phyloP scores from a whole-genome alignment of 2,888 invertebrate species.

The Eristalis pertinax region DNA sequence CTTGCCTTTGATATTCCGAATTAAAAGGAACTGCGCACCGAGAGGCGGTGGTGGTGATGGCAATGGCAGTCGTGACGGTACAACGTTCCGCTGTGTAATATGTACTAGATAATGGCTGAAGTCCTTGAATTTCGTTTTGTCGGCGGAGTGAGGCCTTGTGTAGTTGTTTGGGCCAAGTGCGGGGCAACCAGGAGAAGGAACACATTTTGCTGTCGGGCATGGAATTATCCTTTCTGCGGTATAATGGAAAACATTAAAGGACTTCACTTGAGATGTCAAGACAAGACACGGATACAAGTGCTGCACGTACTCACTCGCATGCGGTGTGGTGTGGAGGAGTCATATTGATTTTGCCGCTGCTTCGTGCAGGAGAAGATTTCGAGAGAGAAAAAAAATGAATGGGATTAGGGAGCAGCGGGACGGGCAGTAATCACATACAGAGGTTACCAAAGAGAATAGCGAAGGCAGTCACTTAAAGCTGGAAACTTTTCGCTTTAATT shows the following conservation, averaged over 20 bases:
- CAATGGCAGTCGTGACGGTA: not conserved
- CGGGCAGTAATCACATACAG: not conserved
- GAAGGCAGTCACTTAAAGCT: not conserved
- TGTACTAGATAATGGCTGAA: constrained; percentile 18
- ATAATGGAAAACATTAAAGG: constrained; percentile 57
- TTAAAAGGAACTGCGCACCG: constrained; percentile 19
- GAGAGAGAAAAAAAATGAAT: not conserved
- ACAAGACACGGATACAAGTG: constrained; percentile 14
- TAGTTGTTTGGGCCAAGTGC: not conserved
- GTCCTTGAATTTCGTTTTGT: not conserved
- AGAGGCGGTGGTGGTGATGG: not conserved
- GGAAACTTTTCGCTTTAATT: constrained; percentile 9
- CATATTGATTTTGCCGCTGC: constrained; percentile 11
- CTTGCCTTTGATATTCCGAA: constrained; percentile 43
- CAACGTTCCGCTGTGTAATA: constrained; percentile 22
- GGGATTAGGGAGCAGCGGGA: not conserved
- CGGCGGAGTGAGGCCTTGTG: not conserved
- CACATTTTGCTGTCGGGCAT: constrained; percentile 45
- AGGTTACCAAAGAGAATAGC: not conserved
- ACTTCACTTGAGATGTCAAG: constrained; percentile 31
- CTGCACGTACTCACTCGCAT: constrained; percentile 5
- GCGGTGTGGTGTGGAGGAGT: not conserved
- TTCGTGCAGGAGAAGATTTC: not conserved
- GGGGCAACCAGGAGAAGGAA: constrained; percentile 4
- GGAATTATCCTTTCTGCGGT: constrained; percentile 34